Evolutionary conservation across 2,888 invertebrate genomes (phyloP).

Genomic region (Parnassius apollo): DNA sequence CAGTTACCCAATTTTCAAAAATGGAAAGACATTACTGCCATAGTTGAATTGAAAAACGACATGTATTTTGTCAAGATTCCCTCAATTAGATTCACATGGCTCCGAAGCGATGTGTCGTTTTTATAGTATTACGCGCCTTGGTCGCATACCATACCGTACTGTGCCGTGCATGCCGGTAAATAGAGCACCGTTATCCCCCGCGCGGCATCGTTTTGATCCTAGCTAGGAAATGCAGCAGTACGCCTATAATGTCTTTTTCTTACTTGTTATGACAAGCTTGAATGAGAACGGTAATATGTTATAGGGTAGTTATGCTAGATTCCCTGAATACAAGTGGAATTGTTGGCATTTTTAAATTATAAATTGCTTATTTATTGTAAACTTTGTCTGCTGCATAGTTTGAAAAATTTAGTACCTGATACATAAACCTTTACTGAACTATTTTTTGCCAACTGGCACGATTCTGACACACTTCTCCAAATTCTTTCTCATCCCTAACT

Average conservation of each 20-base stretch:
- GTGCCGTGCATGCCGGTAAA: slow-evolving; percentile 34
- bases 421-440: too few species aligned
- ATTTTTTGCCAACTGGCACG: too few species aligned
- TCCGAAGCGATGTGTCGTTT: slow-evolving; percentile 26
- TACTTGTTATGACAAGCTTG: background rate
- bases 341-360: slow-evolving; percentile 1
- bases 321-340: slow-evolving; percentile 15
- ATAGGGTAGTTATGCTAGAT: slow-evolving; percentile 8
- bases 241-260: slow-evolving; percentile 26
- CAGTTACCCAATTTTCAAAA: background rate
- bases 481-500: too few species aligned
- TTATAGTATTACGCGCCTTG: slow-evolving; percentile 30
- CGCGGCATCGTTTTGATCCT: slow-evolving; percentile 25
- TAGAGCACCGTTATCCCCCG: slow-evolving; percentile 45
- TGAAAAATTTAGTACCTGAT: too few species aligned
- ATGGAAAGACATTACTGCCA: background rate
- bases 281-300: slow-evolving; percentile 9
- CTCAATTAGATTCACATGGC: slow-evolving; percentile 36
- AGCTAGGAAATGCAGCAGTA: slow-evolving; percentile 26
- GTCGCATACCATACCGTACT: slow-evolving; percentile 32
- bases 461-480: too few species aligned
- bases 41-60: background rate
- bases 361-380: too few species aligned
- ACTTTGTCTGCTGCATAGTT: too few species aligned
- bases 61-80: slow-evolving; percentile 6